Evolutionary conservation across 2,888 invertebrate genomes (phyloP).

Genomic region (Corbicula japonica): DNA sequence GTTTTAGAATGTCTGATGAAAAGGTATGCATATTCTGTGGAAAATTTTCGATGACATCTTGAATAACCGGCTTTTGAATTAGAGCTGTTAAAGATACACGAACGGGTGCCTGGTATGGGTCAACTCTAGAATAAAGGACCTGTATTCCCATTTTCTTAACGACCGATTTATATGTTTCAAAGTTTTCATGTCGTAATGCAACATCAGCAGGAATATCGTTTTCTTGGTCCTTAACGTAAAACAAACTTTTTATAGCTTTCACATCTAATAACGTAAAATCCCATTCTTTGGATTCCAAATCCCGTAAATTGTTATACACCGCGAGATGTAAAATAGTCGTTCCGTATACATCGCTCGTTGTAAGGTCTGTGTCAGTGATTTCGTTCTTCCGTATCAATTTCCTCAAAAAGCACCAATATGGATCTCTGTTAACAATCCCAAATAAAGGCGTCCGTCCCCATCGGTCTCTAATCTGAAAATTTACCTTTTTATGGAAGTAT

Average conservation of each 20-base stretch:
- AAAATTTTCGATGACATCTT: background rate
- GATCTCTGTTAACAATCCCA: background rate
- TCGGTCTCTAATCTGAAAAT: background rate
- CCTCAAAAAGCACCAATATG: background rate
- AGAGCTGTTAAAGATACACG: too few relatives aligned
- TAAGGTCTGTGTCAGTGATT: background rate
- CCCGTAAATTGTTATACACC: background rate
- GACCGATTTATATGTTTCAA: background rate
- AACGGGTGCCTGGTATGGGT: background rate
- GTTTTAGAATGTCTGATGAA: background rate
- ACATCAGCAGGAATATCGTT: background rate
- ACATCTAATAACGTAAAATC: too few relatives aligned
- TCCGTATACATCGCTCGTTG: background rate
- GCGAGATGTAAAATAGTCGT: slow-evolving; percentile 3
- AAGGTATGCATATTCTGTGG: background rate
- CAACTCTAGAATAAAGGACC: background rate
- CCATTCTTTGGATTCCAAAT: too few relatives aligned
- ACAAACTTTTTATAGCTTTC: background rate
- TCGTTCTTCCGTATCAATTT: background rate
- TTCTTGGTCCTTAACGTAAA: background rate
- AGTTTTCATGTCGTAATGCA: background rate
- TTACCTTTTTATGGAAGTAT: too few relatives aligned
- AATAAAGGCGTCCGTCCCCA: background rate
- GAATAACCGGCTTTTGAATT: background rate
- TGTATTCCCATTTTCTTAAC: background rate